Evolutionary conservation across 2,888 invertebrate genomes (phyloP), one percentile per base, ranked within the genome.

Genomic region (Buathra laborator): DNA sequence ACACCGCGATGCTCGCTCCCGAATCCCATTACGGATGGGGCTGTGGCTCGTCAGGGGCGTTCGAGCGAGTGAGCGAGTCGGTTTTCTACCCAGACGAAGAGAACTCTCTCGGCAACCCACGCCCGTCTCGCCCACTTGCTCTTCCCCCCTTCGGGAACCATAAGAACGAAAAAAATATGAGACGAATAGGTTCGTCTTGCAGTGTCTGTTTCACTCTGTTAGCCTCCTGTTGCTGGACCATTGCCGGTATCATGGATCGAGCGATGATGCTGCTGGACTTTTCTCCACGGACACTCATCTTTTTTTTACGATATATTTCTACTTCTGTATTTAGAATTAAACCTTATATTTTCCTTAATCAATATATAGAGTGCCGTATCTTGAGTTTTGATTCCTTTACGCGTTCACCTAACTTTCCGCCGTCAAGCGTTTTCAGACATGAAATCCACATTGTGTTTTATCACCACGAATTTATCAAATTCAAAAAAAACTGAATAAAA

Each of bases 1-100:
- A 70, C 72, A 70, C 77, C 71, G 2, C 53, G 59, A 62, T 66
- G 56, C 76, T 84, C 72, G 70, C 70, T 82, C 72, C 74, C 51
- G 76, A 79, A 85, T 85, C 79, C 79, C 79, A 85, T 79, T 82
- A 67, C 48, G 29, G 81, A 76, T 75, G 75, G 80, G 71, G 68
- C 70, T 66, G 44, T 56, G 62, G 48, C 51, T 68, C 64, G 64
- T 79, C 75, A 76, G 78, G 78, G 78, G 48, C 72, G 72, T 51
- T 83, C 44, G 24, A 74, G 72, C 64, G 77, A 71, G 46, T 7
- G 51, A 78, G 51, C 70, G 66, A 46, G 67, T 32, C 43, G 24
- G n/a, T 24, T 51, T 64, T 51, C 29, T 29, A 59, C 43, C 9
- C 66, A 64, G 68, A 84, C 46, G 76, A 78, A 81, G 24, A 74